Base-by-base conservation (phyloP, 2,113 vertebrate genomes). In the Heterotilapia buettikoferi region DNA sequence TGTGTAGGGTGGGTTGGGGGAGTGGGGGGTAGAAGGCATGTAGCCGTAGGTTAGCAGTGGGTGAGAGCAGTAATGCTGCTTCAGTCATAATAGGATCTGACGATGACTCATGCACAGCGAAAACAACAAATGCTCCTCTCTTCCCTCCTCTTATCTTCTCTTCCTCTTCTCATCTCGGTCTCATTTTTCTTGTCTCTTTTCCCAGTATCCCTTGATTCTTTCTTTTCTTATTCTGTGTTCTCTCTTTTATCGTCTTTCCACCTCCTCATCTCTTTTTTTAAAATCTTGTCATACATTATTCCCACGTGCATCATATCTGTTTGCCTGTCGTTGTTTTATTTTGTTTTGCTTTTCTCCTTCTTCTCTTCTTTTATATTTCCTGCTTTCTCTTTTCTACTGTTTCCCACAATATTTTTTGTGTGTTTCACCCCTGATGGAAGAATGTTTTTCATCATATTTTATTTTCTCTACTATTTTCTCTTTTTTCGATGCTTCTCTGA, bases 31-130 rank as follows among this genome's bases (percentile, higher is more conserved):
- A 40, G 78, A 88, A 93, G 82, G 79, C 91, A 87, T 90, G 93
- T 93, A 90, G 93, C 93, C 86, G 91, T 84, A 89, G 92, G 93
- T 94, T 94, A 94, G 89, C 86, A 90, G 93, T 94, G 93, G 94
- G 94, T 90, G 89, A 92, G 85, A 91, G 90, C 88, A 16, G 92
- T 91, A 91, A 93, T 85, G 87, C 91, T 91, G 86, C 88, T 92
- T 94, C 86, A 92, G 89, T 91, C 93, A 90, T 94, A 94, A 95
- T 92, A 88, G 91, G 93, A 95, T 94, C 89, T 93, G 93, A 94
- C 88, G 88, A 92, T 92, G 93, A 94, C 86, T 95, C 93, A 95
- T 90, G 82, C 92, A 76, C 71, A 86, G 89, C 53, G 56, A 54
- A 90, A 91, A 93, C 85, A 93, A 90, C 92, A 90, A 90, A 85